phyloP scores from a whole-genome alignment of 2,888 invertebrate genomes.

The Linnaemya tessellans region DNA sequence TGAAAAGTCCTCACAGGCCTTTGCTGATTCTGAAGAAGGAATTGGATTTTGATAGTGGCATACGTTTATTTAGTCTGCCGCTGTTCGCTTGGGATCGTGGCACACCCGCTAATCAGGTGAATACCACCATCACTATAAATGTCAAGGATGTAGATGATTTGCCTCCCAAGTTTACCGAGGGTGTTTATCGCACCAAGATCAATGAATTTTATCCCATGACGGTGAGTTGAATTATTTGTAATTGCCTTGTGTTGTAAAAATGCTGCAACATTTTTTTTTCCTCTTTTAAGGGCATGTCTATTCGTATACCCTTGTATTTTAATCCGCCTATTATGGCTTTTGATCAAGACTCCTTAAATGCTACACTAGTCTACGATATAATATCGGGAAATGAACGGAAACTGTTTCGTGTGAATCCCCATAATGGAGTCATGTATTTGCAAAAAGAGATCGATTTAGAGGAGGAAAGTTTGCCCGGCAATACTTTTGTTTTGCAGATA shows the following conservation, averaged over 20 bases:
- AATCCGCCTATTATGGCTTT: slow-evolving; percentile 89
- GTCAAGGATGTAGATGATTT: slow-evolving; percentile 92
- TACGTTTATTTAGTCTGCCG: slow-evolving; percentile 89
- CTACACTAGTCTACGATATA: slow-evolving; percentile 90
- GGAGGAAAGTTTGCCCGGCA: slow-evolving; percentile 88
- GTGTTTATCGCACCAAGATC: slow-evolving; percentile 90
- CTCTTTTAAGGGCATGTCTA: slow-evolving; percentile 86
- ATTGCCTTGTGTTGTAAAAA: neutral
- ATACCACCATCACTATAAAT: slow-evolving; percentile 88
- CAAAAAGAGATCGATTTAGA: slow-evolving; percentile 93
- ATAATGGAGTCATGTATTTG: slow-evolving; percentile 90
- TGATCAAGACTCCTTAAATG: slow-evolving; percentile 92
- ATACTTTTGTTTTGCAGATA: slow-evolving; percentile 90
- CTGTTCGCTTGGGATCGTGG: slow-evolving; percentile 93
- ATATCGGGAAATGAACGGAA: slow-evolving; percentile 91
- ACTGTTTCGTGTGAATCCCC: slow-evolving; percentile 89
- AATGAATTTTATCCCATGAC: slow-evolving; percentile 92
- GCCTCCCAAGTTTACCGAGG: slow-evolving; percentile 91
- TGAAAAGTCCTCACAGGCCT: slow-evolving; percentile 92
- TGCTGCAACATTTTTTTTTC: neutral
- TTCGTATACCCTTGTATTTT: slow-evolving; percentile 89
- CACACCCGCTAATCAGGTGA: slow-evolving; percentile 88
- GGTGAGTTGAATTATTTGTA: slow-evolving; percentile 84
- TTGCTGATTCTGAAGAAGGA: slow-evolving; percentile 88
- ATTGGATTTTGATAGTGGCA: slow-evolving; percentile 92